Evolutionary conservation across 2,797 vertebrate genomes (phyloP), one percentile per base, ranked within the genome.

Genomic region (Tiaroga cobitis): DNA sequence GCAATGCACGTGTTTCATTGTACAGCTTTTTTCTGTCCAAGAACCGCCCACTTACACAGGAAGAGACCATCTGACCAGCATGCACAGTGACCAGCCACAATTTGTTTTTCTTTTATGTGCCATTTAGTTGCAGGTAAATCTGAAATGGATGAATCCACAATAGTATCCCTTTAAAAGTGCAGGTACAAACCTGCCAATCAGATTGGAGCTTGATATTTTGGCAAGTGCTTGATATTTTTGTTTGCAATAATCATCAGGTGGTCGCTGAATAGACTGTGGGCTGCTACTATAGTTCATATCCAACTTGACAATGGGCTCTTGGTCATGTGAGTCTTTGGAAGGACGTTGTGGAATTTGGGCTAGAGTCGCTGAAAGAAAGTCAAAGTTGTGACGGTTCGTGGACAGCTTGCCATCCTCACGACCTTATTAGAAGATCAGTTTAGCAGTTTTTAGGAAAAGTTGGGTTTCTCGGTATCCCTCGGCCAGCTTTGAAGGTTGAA

Each of bases 351-450:
- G 93, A 95, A 95, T 95, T 92, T 94, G 92, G 87, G 90, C 90
- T 90, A 91, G 89, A 92, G 93, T 86, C 88, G 93, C 92, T 93
- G 94, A 95, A 93, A 93, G 90, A 93, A 94, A 88, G 87, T 90
- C 83, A 87, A 90, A 85, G 90, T 91, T 86, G 88, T 90, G 88
- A 92, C 89, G 90, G 91, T 89, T 91, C 88, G 85, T 87, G 32
- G 88, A 88, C 21, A 73, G 21, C 59, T 37, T 51, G 59, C 54
- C 32, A 39, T 67, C 16, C 72, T 65, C 56, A 13, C 21, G 1
- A 29, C 54, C 3, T 63, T 21, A 83, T 51, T 65, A 56, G 39
- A 81, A 34, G 51, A 46, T 63, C 54, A 34, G 19, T 67, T 83
- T 65, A 1, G 39, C 41, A 63, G 26, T 49, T 63, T 72, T 41